Evolutionary conservation across 2,797 vertebrate species (phyloP).

Genomic region (Okamejei kenojei): DNA sequence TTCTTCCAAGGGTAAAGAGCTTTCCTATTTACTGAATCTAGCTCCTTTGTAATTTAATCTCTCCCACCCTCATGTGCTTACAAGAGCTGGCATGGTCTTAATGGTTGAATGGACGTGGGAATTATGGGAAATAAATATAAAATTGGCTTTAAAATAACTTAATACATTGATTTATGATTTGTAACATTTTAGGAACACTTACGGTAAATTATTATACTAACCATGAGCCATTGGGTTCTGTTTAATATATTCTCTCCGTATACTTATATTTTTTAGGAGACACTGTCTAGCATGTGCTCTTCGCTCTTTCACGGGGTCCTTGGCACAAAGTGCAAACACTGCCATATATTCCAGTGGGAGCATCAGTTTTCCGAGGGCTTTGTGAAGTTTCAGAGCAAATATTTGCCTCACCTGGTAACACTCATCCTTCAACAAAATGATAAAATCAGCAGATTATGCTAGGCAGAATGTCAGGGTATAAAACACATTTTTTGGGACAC

Average conservation of each 20-base stretch:
- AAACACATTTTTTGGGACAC: not conserved
- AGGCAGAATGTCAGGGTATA: not conserved
- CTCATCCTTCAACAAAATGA: constrained; percentile 73
- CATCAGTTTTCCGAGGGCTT: constrained; percentile 87
- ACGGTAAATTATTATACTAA: constrained; percentile 53
- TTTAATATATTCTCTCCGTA: constrained; percentile 94
- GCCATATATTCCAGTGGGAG: constrained; percentile 96
- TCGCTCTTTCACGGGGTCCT: constrained; percentile 97
- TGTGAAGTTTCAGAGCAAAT: constrained; percentile 94
- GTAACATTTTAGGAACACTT: not conserved
- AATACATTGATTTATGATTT: not conserved
- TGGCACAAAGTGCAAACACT: constrained; percentile 93
- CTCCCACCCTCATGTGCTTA: too few relatives aligned
- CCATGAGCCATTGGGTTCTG: constrained; percentile 86
- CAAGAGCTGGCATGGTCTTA: too few relatives aligned
- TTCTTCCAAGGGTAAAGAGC: too few relatives aligned
- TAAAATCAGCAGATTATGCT: not conserved
- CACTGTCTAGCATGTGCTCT: constrained; percentile 95
- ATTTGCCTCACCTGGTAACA: constrained; percentile 98
- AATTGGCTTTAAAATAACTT: not conserved
- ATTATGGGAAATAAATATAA: too few relatives aligned
- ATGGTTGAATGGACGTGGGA: too few relatives aligned
- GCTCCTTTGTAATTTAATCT: too few relatives aligned
- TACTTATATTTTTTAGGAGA: constrained; percentile 96
- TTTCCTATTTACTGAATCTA: too few relatives aligned